A percentile compares a stretch with the other conserved stretches of the same genome.
These are phyloP conservation scores for Apamea anceps DNA, from an alignment of 2,888 invertebrate genomes.

Conservation along the genomic window DNA sequence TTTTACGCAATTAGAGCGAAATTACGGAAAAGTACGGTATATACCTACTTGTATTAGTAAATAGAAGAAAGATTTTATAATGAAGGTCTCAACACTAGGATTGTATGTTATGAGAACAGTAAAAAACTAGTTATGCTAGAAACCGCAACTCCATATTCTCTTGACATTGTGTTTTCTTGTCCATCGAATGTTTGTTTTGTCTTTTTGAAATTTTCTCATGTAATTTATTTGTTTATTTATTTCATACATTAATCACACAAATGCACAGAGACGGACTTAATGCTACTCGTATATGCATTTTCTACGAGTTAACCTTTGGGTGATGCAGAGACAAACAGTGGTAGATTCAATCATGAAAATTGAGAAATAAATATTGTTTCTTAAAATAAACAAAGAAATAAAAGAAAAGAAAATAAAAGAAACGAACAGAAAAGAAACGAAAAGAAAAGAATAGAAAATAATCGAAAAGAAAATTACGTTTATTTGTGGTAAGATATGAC, in stretches of 20 bases:
- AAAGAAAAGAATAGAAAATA: too few relatives aligned
- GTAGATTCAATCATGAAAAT: too few relatives aligned
- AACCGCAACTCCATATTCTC: neutral
- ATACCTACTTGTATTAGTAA: constrained; percentile 15
- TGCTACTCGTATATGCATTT: too few relatives aligned
- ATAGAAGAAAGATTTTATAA: too few relatives aligned
- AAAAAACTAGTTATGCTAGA: neutral
- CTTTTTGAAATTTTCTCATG: neutral
- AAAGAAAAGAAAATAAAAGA: too few relatives aligned
- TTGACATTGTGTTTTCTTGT: neutral
- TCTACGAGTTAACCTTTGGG: too few relatives aligned
- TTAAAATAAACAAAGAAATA: neutral
- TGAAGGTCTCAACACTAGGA: neutral
- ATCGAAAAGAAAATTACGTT: too few relatives aligned
- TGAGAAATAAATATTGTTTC: neutral
- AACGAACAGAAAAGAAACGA: too few relatives aligned
- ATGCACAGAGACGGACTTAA: too few relatives aligned
- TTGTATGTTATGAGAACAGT: neutral
- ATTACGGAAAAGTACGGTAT: neutral
- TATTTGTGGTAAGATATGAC: too few relatives aligned
- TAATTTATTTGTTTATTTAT: neutral
- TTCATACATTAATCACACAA: too few relatives aligned
- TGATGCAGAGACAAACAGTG: too few relatives aligned
- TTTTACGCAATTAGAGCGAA: constrained; percentile 30
- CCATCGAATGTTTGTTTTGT: neutral